Evolutionary conservation across 2,888 invertebrate genomes (phyloP).

Genomic region (Agapostemon virescens): DNA sequence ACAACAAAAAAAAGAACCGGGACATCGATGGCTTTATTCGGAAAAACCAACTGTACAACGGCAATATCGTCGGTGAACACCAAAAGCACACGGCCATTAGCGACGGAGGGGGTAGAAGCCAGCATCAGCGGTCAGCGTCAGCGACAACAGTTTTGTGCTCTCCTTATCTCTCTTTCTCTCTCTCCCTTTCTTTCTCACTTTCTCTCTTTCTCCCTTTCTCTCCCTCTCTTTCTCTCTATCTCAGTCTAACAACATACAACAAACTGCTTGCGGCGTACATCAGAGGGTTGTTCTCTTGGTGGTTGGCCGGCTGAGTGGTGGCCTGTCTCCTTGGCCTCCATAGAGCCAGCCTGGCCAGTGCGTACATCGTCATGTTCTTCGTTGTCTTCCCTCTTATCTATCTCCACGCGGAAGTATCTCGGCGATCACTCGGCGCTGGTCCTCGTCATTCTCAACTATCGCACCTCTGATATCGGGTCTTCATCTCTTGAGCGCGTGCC

Average conservation of each 20-base stretch:
- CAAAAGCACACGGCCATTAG: constrained; percentile 51
- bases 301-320: constrained; percentile 75
- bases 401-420: constrained; percentile 1
- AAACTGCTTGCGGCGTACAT: constrained; percentile 74
- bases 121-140: constrained; percentile 20
- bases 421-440: constrained; percentile 50
- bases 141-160: constrained; percentile 33
- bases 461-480: background rate
- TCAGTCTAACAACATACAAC: constrained; percentile 55
- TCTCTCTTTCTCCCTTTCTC: background rate
- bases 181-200: background rate
- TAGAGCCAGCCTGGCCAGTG: constrained; percentile 76
- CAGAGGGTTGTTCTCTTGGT: constrained; percentile 80
- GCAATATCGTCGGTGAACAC: constrained; percentile 49
- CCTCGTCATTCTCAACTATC: background rate
- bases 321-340: constrained; percentile 78
- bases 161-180: background rate
- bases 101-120: constrained; percentile 38
- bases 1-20: constrained; percentile 29
- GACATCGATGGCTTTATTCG: constrained; percentile 62
- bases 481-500: constrained; percentile 67
- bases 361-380: constrained; percentile 77
- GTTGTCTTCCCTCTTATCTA: background rate
- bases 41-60: constrained; percentile 49
- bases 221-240: background rate